Evolutionary conservation across 2,888 invertebrate species (phyloP), one percentile per base, ranked within the genome.

Genomic region (Mesorhabditis sp.): DNA sequence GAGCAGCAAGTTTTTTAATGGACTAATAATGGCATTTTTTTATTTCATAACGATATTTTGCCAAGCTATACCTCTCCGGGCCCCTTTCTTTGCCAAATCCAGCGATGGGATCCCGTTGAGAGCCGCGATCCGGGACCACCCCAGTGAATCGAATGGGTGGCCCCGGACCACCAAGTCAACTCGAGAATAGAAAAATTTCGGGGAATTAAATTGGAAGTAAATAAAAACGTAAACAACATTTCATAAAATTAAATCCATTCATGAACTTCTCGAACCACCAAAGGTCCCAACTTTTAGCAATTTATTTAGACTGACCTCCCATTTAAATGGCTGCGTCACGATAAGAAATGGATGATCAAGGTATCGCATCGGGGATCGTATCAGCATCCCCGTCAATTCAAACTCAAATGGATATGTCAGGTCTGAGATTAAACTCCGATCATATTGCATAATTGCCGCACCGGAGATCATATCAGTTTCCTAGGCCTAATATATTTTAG

Each of bases 331-430:
- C 62, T 76, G 76, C 4, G 80, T 80, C 10, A 83, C 80, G 45
- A 83, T 81, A 1, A 82, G 72, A 61, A 79, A 72, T 0, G 79
- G 79, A 58, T 81, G 74, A 61, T 82, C 80, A 28, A 72, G 74
- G 67, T 75, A 80, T 66, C 77, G 76, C 64, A 80, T 80, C 0
- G 82, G 83, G 0, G 78, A 74, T 42, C 73, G 70, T 15, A 78
- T 76, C 72, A 78, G 70, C 62, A 78, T 78, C 41, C 76, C 83
- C n/a, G 83, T 80, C 5, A 74, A 72, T 62, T 81, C 80, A 62
- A 74, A 80, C 67, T 81, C 76, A 65, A 83, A 81, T 1, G 82
- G 82, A 69, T 78, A 80, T 4, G 88, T 87, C 76, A 87, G 73
- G 70, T 81, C 80, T 2, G 78, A 72, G 42, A 79, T 76, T 3